Conservation (phyloP, 1,140 invertebrate genomes). For the Dendroctonus ponderosae region DNA sequence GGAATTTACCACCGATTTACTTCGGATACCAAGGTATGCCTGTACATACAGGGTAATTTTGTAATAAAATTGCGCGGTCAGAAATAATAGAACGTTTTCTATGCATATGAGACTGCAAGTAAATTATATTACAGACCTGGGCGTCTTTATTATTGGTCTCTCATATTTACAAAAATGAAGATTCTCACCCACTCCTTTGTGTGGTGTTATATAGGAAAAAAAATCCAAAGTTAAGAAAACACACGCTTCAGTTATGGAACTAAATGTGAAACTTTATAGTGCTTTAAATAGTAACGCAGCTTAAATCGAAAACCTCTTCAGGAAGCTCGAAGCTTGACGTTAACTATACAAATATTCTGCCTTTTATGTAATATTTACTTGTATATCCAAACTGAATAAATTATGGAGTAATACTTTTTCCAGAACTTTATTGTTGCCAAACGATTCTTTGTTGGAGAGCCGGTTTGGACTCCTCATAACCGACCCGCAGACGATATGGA, state of each 20-base stretch:
- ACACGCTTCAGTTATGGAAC: no score
- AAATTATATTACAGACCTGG: not conserved
- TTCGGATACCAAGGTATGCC: slow-evolving; percentile 73
- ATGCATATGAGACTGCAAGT: not conserved
- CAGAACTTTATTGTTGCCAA: slow-evolving; percentile 86
- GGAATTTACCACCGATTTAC: slow-evolving; percentile 98
- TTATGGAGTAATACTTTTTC: slow-evolving; percentile 41
- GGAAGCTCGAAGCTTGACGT: no score
- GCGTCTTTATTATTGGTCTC: no score
- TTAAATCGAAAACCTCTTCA: no score
- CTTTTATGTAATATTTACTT: not conserved
- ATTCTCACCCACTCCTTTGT: no score
- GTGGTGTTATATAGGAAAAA: no score
- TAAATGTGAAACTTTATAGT: no score
- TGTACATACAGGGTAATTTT: not conserved
- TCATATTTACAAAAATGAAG: no score
- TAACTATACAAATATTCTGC: no score
- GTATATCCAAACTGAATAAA: not conserved
- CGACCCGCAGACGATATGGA: slow-evolving; percentile 81
- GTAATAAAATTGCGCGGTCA: not conserved
- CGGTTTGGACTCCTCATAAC: slow-evolving; percentile 88
- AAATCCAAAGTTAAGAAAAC: no score
- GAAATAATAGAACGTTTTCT: not conserved
- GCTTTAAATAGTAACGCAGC: no score
- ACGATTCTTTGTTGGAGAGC: slow-evolving; percentile 88